Evolutionary conservation across 2,797 vertebrate species (phyloP), one percentile per base, ranked within the genome.

Genomic region (Neosilurus hyrtlii): DNA sequence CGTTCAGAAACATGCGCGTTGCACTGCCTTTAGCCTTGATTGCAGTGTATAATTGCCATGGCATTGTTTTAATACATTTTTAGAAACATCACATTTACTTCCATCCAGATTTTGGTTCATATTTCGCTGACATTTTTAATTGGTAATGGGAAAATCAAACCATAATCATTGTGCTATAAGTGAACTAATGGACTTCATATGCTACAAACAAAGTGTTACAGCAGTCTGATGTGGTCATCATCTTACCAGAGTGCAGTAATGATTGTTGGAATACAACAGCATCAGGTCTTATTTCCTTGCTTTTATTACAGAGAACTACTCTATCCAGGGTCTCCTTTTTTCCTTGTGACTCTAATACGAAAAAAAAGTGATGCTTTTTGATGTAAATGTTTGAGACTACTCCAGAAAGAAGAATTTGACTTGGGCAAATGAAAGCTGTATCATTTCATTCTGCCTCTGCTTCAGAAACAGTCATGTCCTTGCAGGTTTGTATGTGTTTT

Each of bases 371-470:
- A 77, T 4, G 5, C 24, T 52, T 68, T 10, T 68, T 43, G 30
- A 8, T 6, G 20, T 52, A 26, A 57, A 62, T 1, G 6, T 73
- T 73, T 14, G 37, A 62, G 35, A 18, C 14, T 3, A 12, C 22
- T 62, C 22, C n/a, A 72, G 80, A 62, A n/a, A 12, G 63, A 71
- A 73, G 51, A 51, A 80, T 26, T 37, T 76, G 51, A 35, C 72
- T 82, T 14, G 22, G 76, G 22, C 5, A 49, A 70, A 35, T 61
- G 26, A 26, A 76, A 80, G 49, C 14, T 51, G 43, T 30, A 35
- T n/a, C n/a, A n/a, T n/a, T n/a, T 71, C 24, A 72, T 81, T 71
- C 66, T 20, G 16, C 56, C 35, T 61, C 20, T 49, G 9, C 30
- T 35, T 49, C 66, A 26, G 67, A 24, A 24, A 62, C 57, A 81